Base-by-base conservation (phyloP, 2,888 invertebrate species). In the Sphaeridia pumilis region DNA sequence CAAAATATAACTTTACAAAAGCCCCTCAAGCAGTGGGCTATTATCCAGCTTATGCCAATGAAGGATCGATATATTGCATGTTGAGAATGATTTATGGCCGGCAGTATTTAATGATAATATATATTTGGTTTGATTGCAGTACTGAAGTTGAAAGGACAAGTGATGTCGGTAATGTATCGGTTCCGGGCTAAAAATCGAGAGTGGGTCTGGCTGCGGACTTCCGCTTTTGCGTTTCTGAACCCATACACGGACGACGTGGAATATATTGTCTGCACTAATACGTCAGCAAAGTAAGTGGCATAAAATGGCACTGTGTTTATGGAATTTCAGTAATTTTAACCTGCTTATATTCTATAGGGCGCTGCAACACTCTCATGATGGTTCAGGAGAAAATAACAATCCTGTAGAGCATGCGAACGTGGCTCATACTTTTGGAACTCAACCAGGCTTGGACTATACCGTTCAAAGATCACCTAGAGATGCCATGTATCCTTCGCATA, bases 161-260 rank as follows among this genome's bases (percentile, higher is more conserved):
- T 93, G 68, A 83, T 95, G 73, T 90, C 93, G 4, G 82, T 93
- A 48, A 87, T 93, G 84, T 95, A 94, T 73, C 82, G 95, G 69
- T 93, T 93, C 76, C 82, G 92, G 65, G 87, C 89, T 60, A 95
- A 95, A 74, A 90, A 83, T 71, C 80, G 90, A 66, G 95, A 97
- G 68, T 97, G 89, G 82, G 81, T 93, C 51, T 94, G 93, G 89
- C 75, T 98, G 60, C 80, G 94, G 65, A 94, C 95, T n/a, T 92
- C 92, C 54, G 92, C 94, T n/a, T 94, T 92, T 72, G 92, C 97
- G 60, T 99, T 98, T 72, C 78, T 94, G 65, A 99, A 98, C 74
- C 98, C 98, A 0, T 99, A 90, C 74, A 94, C 92, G 46, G 94
- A 97, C 69, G 94, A 94, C 64, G 89, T 98, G 51, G 98, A 99